Evolutionary conservation across 2,888 invertebrate species (phyloP), one percentile per base, ranked within the genome.

Genomic region (Gari tellinella): DNA sequence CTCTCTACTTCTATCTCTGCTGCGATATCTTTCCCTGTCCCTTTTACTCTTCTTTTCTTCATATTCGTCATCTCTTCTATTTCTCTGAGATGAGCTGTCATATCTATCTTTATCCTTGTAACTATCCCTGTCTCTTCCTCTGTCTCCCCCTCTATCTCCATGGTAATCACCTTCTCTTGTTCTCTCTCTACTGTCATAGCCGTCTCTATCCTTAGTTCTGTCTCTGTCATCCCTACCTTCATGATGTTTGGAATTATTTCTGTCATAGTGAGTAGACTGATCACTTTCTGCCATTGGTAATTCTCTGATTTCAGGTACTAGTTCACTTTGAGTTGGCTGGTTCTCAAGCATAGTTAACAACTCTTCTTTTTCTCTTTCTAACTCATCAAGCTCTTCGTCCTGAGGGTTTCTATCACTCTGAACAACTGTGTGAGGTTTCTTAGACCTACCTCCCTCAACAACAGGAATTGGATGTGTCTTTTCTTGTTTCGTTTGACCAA

Each of bases 21-120:
- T 40, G 31, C 67, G 40, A 15, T 65, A 23, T 21, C 75, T 63
- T 15, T 72, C 75, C 1, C 57, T 51, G 31, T 64, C 69, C 55
- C 61, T 65, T 2, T 61, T 65, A 38, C 77, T 70, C 4, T 64
- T 64, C 19, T 74, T 66, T 31, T 69, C 48, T 25, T 55, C 55
- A 41, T 68, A 45, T 40, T 58, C 31, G 10, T 31, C 31, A 31
- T 60, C 17, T 61, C 38, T 10, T 67, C 65, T 49, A 66, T 66
- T 21, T 77, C 72, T 25, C 43, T 49, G 15, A 31, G 31, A 31
- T 7, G 31, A 31, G 43, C 57, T 46, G 19, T 52, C 61, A 45
- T 64, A 55, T 37, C 66, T 53, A 2, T 56, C 68, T 10, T 61
- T 64, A 19, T 56, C 51, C 41, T 69, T 62, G 15, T 66, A 57